Evolutionary conservation across 2,113 vertebrate genomes (phyloP), one percentile per base, ranked within the genome.

Genomic region (Platysternon megacephalum): DNA sequence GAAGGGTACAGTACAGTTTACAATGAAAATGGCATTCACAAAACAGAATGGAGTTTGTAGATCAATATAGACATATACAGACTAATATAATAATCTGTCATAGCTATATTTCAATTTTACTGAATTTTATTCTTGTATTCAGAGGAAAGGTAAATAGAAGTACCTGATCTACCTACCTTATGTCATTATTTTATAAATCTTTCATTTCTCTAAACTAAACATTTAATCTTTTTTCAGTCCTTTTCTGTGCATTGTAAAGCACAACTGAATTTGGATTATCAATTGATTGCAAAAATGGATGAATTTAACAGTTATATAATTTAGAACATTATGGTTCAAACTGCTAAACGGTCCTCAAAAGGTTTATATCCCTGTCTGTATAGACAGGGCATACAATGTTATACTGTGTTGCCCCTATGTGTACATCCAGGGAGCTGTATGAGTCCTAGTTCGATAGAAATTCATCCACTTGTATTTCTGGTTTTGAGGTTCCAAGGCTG

Each of bases 401-500:
- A 32, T 29, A 5, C 48, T 84, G 21, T 79, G 0, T 65, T 82
- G 82, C 94, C 84, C 82, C 90, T 86, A 65, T 7, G 9, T 39
- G 84, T 91, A 76, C n/a, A 55, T 84, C 5, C 79, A 61, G 83
- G 92, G 51, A 81, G 74, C n/a, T 53, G 28, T 85, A 91, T 90
- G 49, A 84, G 5, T 94, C 76, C 2, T 49, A 22, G 92, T 96
- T 96, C 91, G 29, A 55, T 44, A 44, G 28, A 88, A 8, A 14
- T 84, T 85, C 81, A 29, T 87, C 44, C 48, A 90, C 16, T 93
- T 74, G 9, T 22, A 74, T 5, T 49, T 65, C 85, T 86, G n/a
- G n/a, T 91, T 94, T 39, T 81, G 55, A 86, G 28, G 53, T 92
- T 94, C 86, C 65, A 82, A 94, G 83, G 82, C 13, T 35, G 32